Conservation (phyloP, 2,888 invertebrate genomes). For the Hemithea aestivaria region DNA sequence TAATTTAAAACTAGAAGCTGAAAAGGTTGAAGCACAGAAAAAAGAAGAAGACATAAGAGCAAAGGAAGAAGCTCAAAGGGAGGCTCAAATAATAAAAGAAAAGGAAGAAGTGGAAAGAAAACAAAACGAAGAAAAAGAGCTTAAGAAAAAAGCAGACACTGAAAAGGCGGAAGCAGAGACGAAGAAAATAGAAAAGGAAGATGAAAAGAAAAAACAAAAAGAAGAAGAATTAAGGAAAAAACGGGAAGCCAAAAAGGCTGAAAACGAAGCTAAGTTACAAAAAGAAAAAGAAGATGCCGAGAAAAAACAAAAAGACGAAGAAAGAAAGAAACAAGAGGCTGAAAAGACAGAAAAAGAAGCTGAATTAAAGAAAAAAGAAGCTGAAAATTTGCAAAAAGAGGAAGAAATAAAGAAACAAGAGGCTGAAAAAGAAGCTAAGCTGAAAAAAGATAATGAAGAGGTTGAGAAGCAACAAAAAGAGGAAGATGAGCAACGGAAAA, state of each 20-base stretch:
- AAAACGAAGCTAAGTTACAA: background rate
- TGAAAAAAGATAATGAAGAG: constrained; percentile 1
- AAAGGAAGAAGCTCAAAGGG: background rate
- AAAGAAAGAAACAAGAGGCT: constrained; percentile 4
- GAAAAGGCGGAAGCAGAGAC: background rate
- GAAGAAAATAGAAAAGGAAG: constrained; percentile 6
- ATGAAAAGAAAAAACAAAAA: constrained; percentile 5
- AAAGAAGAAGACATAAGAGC: background rate
- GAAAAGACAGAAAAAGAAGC: constrained; percentile 16
- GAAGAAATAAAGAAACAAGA: background rate
- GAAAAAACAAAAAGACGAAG: constrained; percentile 4
- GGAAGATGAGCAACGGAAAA: constrained; percentile 13
- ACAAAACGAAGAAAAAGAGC: background rate
- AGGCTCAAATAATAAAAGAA: background rate
- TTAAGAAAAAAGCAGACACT: background rate
- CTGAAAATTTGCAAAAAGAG: constrained; percentile 1
- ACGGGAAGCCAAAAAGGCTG: background rate
- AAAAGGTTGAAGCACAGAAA: background rate
- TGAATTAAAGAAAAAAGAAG: constrained; percentile 11
- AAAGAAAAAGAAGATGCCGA: constrained; percentile 5
- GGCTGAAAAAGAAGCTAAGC: constrained; percentile 3
- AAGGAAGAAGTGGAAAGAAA: background rate
- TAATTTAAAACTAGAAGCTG: background rate
- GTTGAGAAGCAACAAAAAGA: constrained; percentile 1
- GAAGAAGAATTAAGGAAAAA: background rate